Base-by-base conservation (phyloP, 2,888 invertebrate species). In the Saturnia japonica region DNA sequence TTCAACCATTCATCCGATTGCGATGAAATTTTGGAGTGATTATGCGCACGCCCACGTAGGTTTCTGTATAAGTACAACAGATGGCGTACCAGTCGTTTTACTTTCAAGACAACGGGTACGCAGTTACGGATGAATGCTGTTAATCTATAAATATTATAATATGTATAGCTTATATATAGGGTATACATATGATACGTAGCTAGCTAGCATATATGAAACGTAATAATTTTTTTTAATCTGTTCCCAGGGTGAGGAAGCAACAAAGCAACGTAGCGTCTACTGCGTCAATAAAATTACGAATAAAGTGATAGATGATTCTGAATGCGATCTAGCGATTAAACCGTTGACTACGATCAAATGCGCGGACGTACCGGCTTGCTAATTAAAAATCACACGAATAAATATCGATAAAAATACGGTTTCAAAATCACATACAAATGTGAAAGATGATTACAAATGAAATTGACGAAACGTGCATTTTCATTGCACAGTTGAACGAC, bases 231-330 rank as follows among this genome's bases (percentile, higher is more conserved):
- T n/a, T n/a, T 22, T 25, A 25, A 9, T 60, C 8, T 60, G 11
- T 28, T 9, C 12, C 8, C 88, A 94, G 94, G 93, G 92, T 68
- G 91, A 95, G 71, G 94, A 94, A 74, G 95, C 95, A 19, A 94
- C 95, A 73, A 95, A 96, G 72, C 92, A 95, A 64, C 94, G 97
- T 73, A 95, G 95, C 76, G 95, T 97, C 3, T 96, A 97, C 94
- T 97, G 97, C 84, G 96, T 96, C n/a, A 96, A 96, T 81, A 95
- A 96, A 81, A 94, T 95, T 77, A 96, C 97, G 78, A 95, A 97
- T 85, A 83, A 84, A 73, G 97, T 97, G 6, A 94, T 97, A 64
- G 95, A 96, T 8, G 97, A 98, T 83, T 91, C 95, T 8, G 95
- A 96, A 72, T 98, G 98, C 87, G 95, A 96, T 75, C 88, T 90